Evolutionary conservation across 2,888 invertebrate genomes (phyloP).

Genomic region (Platynereis dumerilii): DNA sequence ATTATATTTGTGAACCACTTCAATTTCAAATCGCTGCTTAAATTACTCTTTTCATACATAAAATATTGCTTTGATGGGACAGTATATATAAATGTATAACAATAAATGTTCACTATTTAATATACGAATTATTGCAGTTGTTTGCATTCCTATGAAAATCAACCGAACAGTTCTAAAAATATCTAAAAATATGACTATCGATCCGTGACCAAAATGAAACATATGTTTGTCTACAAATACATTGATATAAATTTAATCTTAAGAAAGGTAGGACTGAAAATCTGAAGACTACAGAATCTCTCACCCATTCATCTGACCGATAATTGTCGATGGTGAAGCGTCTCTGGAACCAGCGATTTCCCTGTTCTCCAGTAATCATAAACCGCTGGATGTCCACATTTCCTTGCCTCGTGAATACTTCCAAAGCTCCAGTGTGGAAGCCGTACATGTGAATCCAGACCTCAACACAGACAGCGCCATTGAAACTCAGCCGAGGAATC

Average conservation of each 20-base stretch:
- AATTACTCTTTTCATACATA: background rate
- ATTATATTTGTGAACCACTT: no score
- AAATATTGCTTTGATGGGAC: conserved; percentile 1
- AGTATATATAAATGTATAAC: background rate
- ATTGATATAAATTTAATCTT: background rate
- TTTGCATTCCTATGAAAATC: background rate
- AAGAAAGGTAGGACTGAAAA: no score
- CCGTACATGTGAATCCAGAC: conserved; percentile 59
- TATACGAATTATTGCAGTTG: background rate
- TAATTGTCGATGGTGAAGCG: conserved; percentile 19
- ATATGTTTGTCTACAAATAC: background rate
- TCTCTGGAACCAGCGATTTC: conserved; percentile 49
- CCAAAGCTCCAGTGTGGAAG: conserved; percentile 49
- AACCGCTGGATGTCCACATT: conserved; percentile 29
- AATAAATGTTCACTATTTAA: background rate
- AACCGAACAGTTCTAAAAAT: background rate
- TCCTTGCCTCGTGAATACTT: conserved; percentile 36
- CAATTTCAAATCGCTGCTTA: no score
- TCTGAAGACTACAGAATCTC: no score
- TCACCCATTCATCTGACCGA: conserved; percentile 18
- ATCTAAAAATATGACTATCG: background rate
- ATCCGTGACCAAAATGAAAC: background rate
- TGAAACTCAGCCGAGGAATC: conserved; percentile 2
- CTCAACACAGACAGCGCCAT: conserved; percentile 42
- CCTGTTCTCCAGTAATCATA: conserved; percentile 47